Conservation (phyloP, 2,797 vertebrate genomes). For the Tapera naevia region DNA sequence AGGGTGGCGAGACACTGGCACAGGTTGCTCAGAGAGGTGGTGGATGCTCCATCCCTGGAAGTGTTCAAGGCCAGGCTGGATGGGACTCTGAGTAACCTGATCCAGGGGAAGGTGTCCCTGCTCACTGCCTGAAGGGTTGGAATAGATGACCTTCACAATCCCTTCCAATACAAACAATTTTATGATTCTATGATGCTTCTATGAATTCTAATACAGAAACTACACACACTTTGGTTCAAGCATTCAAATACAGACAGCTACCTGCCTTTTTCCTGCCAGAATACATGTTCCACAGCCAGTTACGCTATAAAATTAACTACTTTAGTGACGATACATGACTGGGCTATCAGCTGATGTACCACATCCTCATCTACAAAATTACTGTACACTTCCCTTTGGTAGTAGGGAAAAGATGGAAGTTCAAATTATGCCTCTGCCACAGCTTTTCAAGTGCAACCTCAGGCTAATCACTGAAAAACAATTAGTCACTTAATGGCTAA, state of each 20-base stretch:
- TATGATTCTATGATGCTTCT: too few species aligned
- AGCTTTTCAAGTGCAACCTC: not conserved
- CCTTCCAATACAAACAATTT: too few species aligned
- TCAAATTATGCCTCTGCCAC: not conserved
- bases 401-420: not conserved
- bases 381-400: not conserved
- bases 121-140: too few species aligned
- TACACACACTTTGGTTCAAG: not conserved
- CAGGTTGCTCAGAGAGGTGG: too few species aligned
- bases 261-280: not conserved
- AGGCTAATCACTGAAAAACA: not conserved
- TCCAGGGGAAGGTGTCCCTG: too few species aligned
- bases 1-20: too few species aligned
- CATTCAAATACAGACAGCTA: not conserved
- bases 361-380: not conserved
- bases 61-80: too few species aligned
- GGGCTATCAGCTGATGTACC: not conserved
- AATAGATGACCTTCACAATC: too few species aligned
- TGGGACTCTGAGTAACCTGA: too few species aligned
- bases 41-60: too few species aligned
- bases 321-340: not conserved
- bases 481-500: not conserved
- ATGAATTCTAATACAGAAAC: slow-evolving; percentile 7
- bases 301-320: not conserved
- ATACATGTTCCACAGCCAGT: not conserved